phyloP scores from a whole-genome alignment of 2,113 vertebrate species.

The Panthera tigris region DNA sequence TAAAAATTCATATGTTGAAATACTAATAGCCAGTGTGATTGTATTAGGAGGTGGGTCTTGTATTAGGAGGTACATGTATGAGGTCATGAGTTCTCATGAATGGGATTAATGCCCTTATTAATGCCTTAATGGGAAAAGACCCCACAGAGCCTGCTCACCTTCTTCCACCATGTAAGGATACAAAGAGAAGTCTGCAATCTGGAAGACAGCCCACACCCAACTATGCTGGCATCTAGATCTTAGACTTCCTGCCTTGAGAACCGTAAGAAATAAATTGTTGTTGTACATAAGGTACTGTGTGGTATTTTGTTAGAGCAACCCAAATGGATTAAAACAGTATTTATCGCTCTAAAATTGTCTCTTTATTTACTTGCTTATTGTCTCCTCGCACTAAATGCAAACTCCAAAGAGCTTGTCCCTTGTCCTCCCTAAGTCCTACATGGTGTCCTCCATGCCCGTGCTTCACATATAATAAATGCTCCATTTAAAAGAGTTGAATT shows the following conservation, averaged over 20 bases:
- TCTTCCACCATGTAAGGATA: neutral
- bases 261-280: neutral
- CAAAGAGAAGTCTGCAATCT: neutral
- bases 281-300: neutral
- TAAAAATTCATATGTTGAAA: neutral
- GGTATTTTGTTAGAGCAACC: neutral
- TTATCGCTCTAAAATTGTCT: neutral
- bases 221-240: neutral
- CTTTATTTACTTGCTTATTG: neutral
- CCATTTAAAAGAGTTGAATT: neutral
- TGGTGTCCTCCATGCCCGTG: neutral
- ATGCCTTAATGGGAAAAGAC: neutral
- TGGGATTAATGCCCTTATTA: neutral
- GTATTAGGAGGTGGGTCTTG: neutral
- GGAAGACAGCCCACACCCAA: neutral
- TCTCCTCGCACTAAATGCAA: neutral
- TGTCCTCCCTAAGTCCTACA: too few species aligned
- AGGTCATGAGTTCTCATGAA: neutral
- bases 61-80: neutral
- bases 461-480: neutral
- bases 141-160: neutral
- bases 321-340: neutral
- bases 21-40: neutral
- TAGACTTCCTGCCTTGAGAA: neutral
- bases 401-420: neutral